Percentiles rank a stretch among this genome's conserved stretches.
These are phyloP conservation scores for Megaceryle alcyon DNA, from an alignment of 2,797 vertebrate species.

Conservation along the genomic window DNA sequence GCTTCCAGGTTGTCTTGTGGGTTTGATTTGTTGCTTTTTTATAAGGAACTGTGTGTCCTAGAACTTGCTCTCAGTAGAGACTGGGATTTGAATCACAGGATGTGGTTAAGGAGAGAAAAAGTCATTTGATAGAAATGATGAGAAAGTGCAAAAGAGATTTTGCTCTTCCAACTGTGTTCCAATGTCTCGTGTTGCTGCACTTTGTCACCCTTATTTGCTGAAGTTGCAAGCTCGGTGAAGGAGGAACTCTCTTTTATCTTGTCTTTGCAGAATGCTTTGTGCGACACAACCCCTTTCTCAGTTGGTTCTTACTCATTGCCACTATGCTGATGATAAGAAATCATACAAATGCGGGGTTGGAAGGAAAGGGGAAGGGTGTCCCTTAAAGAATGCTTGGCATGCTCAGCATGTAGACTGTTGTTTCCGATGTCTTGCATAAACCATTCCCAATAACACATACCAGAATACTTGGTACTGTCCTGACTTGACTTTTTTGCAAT, in stretches of 20 bases:
- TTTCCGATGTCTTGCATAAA: not conserved
- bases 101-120: constrained; percentile 11
- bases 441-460: not conserved
- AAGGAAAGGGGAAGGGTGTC: not conserved
- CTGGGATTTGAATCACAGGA: constrained; percentile 30
- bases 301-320: not conserved
- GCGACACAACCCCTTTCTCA: not conserved
- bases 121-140: not conserved
- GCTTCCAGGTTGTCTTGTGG: constrained; percentile 16
- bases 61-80: not conserved
- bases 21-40: constrained; percentile 29
- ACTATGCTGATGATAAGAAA: not conserved
- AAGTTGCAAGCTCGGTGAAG: not conserved
- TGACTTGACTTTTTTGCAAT: not conserved
- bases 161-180: not conserved
- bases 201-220: not conserved
- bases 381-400: not conserved
- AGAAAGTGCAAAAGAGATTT: constrained; percentile 23
- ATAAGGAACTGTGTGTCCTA: constrained; percentile 8
- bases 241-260: not conserved
- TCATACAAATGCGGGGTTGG: not conserved
- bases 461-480: not conserved
- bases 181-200: not conserved
- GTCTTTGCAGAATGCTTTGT: not conserved
- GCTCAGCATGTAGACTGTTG: not conserved